These are phyloP conservation scores for Tinea trinotella DNA, from an alignment of 2,888 invertebrate genomes.

Conservation along the genomic window DNA sequence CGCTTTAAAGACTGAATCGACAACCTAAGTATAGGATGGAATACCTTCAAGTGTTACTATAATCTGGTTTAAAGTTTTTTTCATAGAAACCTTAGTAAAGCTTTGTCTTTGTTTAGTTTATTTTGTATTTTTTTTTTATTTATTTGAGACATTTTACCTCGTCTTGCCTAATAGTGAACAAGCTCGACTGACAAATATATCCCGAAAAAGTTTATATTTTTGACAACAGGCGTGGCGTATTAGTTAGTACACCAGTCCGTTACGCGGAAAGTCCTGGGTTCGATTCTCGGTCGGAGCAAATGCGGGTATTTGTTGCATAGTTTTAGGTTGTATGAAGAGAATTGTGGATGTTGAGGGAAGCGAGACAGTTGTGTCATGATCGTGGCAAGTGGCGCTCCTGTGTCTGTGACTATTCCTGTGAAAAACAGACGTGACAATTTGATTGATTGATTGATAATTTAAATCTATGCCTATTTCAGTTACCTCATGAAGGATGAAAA, in stretches of 20 bases:
- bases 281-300: no score
- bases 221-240: no score
- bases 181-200: no score
- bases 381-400: not conserved
- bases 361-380: no score
- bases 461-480: conserved; percentile 74
- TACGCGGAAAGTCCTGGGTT: no score
- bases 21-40: conserved; percentile 26
- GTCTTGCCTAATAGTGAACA: no score
- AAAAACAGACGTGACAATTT: no score
- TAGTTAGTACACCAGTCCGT: no score
- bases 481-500: conserved; percentile 86
- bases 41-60: conserved; percentile 42
- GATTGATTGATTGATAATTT: no score
- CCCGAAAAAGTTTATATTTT: no score
- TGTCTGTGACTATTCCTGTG: not conserved
- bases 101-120: not conserved
- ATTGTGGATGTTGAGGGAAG: no score
- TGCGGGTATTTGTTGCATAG: not conserved
- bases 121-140: not conserved
- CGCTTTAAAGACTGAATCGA: not conserved
- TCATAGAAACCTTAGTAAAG: conserved; percentile 40
- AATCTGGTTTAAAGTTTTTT: conserved; percentile 44
- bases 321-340: not conserved
- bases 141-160: no score